A percentile compares a stretch with the other conserved stretches of the same genome.
These are phyloP conservation scores for Barbus barbus DNA, from an alignment of 2,113 vertebrate species.

Conservation along the genomic window DNA sequence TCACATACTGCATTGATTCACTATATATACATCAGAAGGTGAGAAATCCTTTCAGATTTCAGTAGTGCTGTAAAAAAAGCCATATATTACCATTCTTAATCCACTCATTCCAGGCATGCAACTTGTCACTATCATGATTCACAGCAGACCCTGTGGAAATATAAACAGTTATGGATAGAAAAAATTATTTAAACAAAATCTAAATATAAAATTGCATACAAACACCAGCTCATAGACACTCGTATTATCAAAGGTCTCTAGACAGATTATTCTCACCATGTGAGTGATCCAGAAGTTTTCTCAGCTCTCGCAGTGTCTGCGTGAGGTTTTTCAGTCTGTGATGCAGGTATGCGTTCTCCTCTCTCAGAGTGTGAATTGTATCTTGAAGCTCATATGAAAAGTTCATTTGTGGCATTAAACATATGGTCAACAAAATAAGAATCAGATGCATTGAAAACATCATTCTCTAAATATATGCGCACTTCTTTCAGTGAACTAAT, in stretches of 20 bases:
- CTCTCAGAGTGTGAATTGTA: constrained; percentile 70
- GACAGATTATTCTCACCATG: constrained; percentile 56
- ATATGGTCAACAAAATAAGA: constrained; percentile 43
- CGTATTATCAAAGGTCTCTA: neutral
- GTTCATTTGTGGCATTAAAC: constrained; percentile 40
- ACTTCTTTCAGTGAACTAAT: neutral
- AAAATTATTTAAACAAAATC: neutral
- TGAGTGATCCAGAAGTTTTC: constrained; percentile 64
- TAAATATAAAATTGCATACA: neutral
- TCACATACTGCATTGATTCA: neutral
- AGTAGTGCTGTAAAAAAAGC: neutral
- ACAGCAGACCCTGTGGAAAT: constrained; percentile 51
- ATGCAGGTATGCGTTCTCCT: constrained; percentile 70
- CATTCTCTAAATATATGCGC: constrained; percentile 2
- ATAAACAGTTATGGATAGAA: neutral
- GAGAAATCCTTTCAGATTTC: neutral
- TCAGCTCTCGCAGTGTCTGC: constrained; percentile 64
- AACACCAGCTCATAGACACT: neutral
- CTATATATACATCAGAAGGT: neutral
- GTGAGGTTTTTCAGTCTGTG: constrained; percentile 69
- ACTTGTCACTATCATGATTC: constrained; percentile 54
- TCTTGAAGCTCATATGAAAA: constrained; percentile 70
- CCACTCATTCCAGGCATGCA: constrained; percentile 68
- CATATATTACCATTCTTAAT: constrained; percentile 63
- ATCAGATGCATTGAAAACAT: constrained; percentile 41